These are phyloP conservation scores for Catostomus latipinnis DNA, from an alignment of 2,797 vertebrate species.

Conservation along the genomic window DNA sequence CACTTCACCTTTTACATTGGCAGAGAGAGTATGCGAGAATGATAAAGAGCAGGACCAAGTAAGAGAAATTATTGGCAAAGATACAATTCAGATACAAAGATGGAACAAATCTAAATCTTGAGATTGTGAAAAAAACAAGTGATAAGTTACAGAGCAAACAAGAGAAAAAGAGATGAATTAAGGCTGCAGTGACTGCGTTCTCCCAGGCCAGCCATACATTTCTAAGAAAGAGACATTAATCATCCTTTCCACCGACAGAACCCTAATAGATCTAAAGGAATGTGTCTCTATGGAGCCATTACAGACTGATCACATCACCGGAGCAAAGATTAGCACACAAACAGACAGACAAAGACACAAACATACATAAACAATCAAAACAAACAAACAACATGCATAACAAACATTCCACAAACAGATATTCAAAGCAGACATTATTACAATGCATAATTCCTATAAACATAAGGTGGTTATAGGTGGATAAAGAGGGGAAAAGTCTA, in stretches of 20 bases:
- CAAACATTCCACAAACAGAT: neutral
- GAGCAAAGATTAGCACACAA: conserved; percentile 36
- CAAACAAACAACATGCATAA: neutral
- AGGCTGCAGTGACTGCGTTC: conserved; percentile 36
- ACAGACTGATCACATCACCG: conserved; percentile 36
- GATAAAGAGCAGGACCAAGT: neutral
- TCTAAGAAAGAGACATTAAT: conserved; percentile 39
- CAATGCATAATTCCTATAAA: neutral
- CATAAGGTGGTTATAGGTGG: neutral
- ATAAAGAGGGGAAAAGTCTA: neutral
- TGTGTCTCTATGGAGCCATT: conserved; percentile 29
- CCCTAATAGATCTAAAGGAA: conserved; percentile 41
- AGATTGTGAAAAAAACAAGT: conserved; percentile 7
- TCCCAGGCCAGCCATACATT: conserved; percentile 46
- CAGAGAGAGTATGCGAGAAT: neutral
- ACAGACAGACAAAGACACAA: neutral
- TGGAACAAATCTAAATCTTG: neutral
- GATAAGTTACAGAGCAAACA: conserved; percentile 20
- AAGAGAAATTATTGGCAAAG: conserved; percentile 17
- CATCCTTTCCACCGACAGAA: conserved; percentile 31
- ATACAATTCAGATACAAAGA: neutral
- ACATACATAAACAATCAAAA: conserved; percentile 18
- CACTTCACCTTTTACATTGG: neutral
- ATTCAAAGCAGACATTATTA: too few species aligned
- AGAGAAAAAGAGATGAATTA: conserved; percentile 31